These are phyloP conservation scores for Numenius arquata DNA, from an alignment of 2,113 vertebrate species.

Conservation along the genomic window DNA sequence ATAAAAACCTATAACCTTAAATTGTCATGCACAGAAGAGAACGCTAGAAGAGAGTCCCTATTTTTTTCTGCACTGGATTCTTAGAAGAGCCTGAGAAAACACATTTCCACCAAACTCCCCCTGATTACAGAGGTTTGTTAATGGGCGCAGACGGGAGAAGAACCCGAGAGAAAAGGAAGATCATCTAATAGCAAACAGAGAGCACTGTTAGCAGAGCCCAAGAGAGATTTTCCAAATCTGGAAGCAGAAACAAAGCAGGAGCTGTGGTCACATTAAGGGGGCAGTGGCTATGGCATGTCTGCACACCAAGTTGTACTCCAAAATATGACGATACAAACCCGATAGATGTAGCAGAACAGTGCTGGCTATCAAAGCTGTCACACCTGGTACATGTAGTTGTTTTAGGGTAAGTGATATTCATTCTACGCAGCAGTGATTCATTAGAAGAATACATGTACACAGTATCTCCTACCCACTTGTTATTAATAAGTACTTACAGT, in stretches of 20 bases:
- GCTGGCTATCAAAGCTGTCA: background rate
- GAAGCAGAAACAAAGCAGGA: background rate
- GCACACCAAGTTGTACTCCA: background rate
- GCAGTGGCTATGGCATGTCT: background rate
- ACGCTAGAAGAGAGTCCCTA: background rate
- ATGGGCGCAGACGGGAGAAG: background rate
- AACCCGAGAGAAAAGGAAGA: background rate
- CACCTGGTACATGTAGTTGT: rapidly evolving
- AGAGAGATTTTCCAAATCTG: background rate
- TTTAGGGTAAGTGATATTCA: background rate
- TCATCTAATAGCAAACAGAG: background rate
- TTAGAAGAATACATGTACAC: background rate
- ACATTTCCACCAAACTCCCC: background rate
- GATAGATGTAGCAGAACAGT: background rate
- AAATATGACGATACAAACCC: background rate
- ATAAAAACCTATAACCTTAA: background rate
- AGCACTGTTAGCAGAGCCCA: background rate
- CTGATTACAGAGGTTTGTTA: background rate
- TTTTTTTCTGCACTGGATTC: background rate
- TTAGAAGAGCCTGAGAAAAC: background rate
- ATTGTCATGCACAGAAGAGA: background rate
- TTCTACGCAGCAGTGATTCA: background rate
- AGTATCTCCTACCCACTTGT: background rate
- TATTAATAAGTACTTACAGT: background rate
- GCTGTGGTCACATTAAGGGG: rapidly evolving